Conservation (phyloP, 2,113 vertebrate species). For the Pithys albifrons region DNA sequence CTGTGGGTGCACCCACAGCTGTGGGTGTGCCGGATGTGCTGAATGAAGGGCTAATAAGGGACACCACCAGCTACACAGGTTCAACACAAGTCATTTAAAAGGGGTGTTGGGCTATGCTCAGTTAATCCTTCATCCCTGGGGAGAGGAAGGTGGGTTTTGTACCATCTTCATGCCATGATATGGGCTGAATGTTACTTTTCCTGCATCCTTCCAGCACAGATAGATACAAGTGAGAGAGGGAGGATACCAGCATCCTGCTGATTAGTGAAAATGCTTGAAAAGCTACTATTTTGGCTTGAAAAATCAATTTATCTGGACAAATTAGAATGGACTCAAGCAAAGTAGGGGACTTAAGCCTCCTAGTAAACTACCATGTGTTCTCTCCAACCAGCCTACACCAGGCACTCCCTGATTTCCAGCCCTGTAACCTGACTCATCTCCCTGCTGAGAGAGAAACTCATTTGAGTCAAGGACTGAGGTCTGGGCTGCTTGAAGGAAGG, state of each 20-base stretch:
- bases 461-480: neutral
- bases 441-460: neutral
- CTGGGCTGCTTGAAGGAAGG: neutral
- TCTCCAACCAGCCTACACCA: neutral
- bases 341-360: neutral
- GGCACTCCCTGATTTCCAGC: neutral
- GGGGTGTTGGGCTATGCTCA: neutral
- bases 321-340: neutral
- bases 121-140: neutral
- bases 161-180: accelerated
- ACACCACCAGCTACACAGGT: neutral
- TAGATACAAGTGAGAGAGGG: neutral
- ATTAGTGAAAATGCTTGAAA: neutral
- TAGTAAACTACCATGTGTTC: neutral
- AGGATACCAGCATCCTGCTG: neutral
- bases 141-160: neutral
- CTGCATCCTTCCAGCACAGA: neutral
- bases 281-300: neutral
- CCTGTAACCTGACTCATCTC: neutral
- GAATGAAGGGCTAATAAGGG: neutral
- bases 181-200: neutral
- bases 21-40: neutral
- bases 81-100: neutral
- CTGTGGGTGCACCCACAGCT: neutral
- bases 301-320: neutral